A percentile compares a stretch with the other conserved stretches of the same genome.
These are phyloP conservation scores for Prostheceraeus crozeri DNA, from an alignment of 2,888 invertebrate genomes.

Conservation along the genomic window DNA sequence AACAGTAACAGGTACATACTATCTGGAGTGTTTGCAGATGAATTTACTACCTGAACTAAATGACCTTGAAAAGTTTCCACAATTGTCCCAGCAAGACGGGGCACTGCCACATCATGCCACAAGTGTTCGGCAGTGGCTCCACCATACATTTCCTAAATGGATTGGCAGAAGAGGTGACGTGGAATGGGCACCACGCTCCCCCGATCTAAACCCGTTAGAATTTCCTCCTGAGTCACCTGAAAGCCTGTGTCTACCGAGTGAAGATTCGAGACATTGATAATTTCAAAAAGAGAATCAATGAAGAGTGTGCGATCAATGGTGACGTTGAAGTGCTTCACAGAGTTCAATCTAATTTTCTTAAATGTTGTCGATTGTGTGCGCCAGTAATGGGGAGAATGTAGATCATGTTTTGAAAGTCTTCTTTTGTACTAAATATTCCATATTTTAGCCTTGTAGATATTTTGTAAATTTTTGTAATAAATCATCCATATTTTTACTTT, in stretches of 20 bases:
- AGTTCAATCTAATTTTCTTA: conserved; percentile 29
- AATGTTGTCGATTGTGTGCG: conserved; percentile 19
- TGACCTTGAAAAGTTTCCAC: conserved; percentile 20
- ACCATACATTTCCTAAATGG: conserved; percentile 24
- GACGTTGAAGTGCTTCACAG: conserved; percentile 20
- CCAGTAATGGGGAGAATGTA: conserved; percentile 19
- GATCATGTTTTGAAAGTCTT: conserved; percentile 18
- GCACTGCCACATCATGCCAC: conserved; percentile 24
- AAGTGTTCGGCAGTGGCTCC: conserved; percentile 28
- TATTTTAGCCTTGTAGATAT: too few relatives aligned
- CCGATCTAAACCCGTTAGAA: conserved; percentile 25
- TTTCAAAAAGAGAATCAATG: conserved; percentile 26
- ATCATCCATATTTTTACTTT: too few relatives aligned
- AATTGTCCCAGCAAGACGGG: conserved; percentile 24
- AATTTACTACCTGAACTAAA: conserved; percentile 1
- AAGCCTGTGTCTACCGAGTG: conserved; percentile 25
- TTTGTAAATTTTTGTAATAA: too few relatives aligned
- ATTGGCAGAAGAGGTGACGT: conserved; percentile 26
- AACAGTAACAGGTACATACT: too few relatives aligned
- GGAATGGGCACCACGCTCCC: conserved; percentile 30
- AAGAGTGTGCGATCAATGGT: conserved; percentile 22
- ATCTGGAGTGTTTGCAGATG: conserved; percentile 9
- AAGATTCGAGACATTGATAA: conserved; percentile 30
- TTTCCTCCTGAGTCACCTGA: conserved; percentile 25
- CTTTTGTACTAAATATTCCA: too few relatives aligned